Evolutionary conservation across 1,140 invertebrate genomes (phyloP).

Genomic region (Drosophila serrata): DNA sequence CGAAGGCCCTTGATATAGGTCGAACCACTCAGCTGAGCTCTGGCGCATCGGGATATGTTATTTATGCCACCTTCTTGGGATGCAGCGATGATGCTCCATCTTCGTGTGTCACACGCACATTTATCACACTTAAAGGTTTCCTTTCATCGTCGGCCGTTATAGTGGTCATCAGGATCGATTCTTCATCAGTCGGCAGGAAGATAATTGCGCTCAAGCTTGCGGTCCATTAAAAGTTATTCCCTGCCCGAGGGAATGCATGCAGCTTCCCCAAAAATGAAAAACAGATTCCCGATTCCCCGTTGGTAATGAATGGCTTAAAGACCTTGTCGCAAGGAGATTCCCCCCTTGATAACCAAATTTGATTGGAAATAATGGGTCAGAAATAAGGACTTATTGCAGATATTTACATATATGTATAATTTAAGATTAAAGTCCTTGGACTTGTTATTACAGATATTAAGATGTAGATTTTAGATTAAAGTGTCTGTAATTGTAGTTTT

Average conservation of each 20-base stretch:
- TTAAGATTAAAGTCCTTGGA: not conserved
- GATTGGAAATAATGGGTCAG: constrained; percentile 3
- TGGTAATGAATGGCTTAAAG: constrained; percentile 10
- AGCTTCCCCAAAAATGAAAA: constrained; percentile 1
- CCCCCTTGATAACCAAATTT: constrained; percentile 9
- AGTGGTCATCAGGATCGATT: constrained; percentile 27
- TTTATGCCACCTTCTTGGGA: constrained; percentile 27
- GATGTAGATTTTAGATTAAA: not conserved
- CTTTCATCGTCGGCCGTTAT: constrained; percentile 29
- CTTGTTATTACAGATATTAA: not conserved
- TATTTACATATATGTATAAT: constrained; percentile 16
- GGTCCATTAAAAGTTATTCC: constrained; percentile 24
- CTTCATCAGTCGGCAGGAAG: constrained; percentile 5
- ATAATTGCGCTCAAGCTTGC: constrained; percentile 12
- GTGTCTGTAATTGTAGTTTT: too few species aligned
- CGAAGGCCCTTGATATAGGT: constrained; percentile 46
- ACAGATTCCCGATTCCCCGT: not conserved
- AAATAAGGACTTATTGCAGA: not conserved
- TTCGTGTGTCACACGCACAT: constrained; percentile 37
- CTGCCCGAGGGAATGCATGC: constrained; percentile 22
- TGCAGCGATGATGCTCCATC: not conserved
- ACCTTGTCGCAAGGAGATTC: constrained; percentile 7
- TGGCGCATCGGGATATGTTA: constrained; percentile 3
- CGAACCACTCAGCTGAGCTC: constrained; percentile 36
- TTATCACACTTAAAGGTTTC: constrained; percentile 56